Evolutionary conservation across 2,888 invertebrate species (phyloP), one percentile per base, ranked within the genome.

Genomic region (Malacosoma neustria): DNA sequence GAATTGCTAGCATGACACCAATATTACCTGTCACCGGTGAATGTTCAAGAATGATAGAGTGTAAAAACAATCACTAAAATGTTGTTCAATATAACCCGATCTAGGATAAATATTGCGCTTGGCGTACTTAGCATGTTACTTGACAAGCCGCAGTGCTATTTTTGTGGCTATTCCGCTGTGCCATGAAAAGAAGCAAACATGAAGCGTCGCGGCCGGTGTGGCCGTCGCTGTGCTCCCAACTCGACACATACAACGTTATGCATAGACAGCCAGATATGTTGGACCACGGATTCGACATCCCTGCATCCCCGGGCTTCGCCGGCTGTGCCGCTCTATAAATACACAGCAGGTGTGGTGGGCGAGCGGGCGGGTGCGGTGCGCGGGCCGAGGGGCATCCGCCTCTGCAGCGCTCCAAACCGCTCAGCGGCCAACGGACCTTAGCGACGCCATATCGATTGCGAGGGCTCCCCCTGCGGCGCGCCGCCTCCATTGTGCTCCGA

Each of bases 391-490:
- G 75, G 73, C 76, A 75, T 77, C 80, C 81, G 79, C 79, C 79
- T 80, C 82, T 75, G 80, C 81, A 80, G 79, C 74, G 77, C 66
- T 79, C 75, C 72, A 73, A 74, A 71, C 76, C 72, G 80, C 73
- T 76, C 81, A 80, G 72, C 82, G 82, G 77, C 84, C 82, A 82
- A 70, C 82, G 85, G 86, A 85, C 84, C 85, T 85, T 85, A 84
- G 84, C 85, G 82, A 75, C 82, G 84, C 75, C 74, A 85, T 84
- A 86, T 87, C 85, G 86, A 86, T 86, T 85, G 84, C 82, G 80
- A 82, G 79, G 82, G 80, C 80, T 82, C 82, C 84, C 84, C 84
- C 80, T 82, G 82, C 79, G 79, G 77, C 80, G 80, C 82, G 79
- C 69, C 69, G 75, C 73, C 73, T 70, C 74, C 80, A 77, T 81